These are phyloP conservation scores for Acronicta leporina DNA, from an alignment of 2,888 invertebrate genomes.

Conservation along the genomic window DNA sequence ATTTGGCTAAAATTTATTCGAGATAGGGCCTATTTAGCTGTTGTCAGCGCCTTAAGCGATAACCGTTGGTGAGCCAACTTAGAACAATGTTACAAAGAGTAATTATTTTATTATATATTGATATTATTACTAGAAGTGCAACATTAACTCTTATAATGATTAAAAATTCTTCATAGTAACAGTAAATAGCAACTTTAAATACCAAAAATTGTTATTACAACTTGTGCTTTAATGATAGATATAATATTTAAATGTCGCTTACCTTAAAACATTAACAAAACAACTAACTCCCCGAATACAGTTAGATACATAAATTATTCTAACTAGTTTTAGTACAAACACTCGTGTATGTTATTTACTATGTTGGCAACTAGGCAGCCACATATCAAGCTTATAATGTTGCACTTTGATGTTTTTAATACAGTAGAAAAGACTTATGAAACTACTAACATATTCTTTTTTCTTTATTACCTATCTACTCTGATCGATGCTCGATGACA, in stretches of 20 bases:
- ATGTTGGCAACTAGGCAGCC: constrained; percentile 14
- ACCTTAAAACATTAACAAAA: constrained; percentile 14
- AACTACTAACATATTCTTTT: too few species aligned
- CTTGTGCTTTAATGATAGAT: neutral
- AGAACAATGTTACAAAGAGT: neutral
- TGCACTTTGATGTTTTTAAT: constrained; percentile 17
- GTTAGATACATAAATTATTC: constrained; percentile 32
- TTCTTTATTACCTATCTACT: too few species aligned
- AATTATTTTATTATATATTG: too few species aligned
- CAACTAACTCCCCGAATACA: constrained; percentile 38
- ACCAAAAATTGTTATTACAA: neutral
- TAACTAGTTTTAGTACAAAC: constrained; percentile 24
- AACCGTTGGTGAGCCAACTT: neutral
- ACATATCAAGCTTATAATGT: constrained; percentile 13
- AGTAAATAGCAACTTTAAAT: too few species aligned
- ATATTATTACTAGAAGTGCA: too few species aligned
- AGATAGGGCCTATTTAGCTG: too few species aligned
- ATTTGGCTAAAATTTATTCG: too few species aligned
- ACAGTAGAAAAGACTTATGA: constrained; percentile 6
- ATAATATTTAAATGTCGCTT: constrained; percentile 9
- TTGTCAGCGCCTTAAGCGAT: too few species aligned
- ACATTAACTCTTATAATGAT: neutral
- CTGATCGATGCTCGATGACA: constrained; percentile 5
- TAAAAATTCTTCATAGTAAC: neutral
- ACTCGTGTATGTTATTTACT: constrained; percentile 8